Conservation (phyloP, 2,888 invertebrate genomes). For the Anoplius nigerrimus region DNA sequence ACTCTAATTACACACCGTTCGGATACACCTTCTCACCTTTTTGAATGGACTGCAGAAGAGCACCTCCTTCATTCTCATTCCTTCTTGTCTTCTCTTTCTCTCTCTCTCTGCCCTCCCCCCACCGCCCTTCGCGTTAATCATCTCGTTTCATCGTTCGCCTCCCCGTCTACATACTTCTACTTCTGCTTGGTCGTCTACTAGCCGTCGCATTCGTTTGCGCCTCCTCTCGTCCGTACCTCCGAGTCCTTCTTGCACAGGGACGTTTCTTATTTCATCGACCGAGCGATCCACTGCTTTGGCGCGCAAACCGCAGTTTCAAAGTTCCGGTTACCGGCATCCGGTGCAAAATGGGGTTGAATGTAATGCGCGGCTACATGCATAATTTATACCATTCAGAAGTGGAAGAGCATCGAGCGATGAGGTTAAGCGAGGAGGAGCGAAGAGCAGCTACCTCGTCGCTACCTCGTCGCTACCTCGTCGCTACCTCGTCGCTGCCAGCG, state of each 20-base stretch:
- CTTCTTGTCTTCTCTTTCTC: conserved; percentile 19
- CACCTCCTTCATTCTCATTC: conserved; percentile 28
- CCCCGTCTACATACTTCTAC: neutral
- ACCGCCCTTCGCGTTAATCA: conserved; percentile 4
- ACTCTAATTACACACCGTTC: conserved; percentile 65
- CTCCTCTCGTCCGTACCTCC: conserved; percentile 19
- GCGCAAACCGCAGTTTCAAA: conserved; percentile 38
- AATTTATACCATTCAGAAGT: conserved; percentile 28
- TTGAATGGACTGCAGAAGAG: conserved; percentile 45
- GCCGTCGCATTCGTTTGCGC: neutral
- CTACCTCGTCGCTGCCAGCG: too few relatives aligned
- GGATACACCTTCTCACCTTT: conserved; percentile 67
- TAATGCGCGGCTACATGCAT: conserved; percentile 34
- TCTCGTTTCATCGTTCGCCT: neutral
- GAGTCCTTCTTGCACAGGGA: neutral
- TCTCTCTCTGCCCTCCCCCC: conserved; percentile 1
- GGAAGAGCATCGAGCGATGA: too few relatives aligned
- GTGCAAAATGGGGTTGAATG: conserved; percentile 43
- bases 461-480: too few relatives aligned
- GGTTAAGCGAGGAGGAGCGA: too few relatives aligned
- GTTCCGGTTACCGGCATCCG: conserved; percentile 53
- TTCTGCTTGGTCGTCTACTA: neutral
- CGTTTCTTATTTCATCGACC: conserved; percentile 1
- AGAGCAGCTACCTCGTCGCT: too few relatives aligned
- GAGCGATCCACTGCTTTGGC: conserved; percentile 9